Evolutionary conservation across 1,140 invertebrate species (phyloP).

Genomic region (Drosophila lini): DNA sequence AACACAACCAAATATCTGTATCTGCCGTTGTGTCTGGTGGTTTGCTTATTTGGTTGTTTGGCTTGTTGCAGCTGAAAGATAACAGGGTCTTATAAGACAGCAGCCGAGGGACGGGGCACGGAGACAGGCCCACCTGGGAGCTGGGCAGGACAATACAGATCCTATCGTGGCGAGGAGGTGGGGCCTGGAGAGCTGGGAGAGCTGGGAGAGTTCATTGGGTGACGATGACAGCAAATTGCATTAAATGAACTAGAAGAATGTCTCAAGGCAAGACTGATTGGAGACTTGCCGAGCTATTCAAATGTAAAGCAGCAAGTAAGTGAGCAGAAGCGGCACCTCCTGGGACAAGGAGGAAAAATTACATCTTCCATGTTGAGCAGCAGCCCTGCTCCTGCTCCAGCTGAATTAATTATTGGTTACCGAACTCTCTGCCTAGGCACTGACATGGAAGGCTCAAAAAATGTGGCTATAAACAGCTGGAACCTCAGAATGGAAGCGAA

Average conservation of each 20-base stretch:
- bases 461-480: neutral
- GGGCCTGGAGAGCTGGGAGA: too few species aligned
- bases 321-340: slow-evolving; percentile 14
- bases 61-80: slow-evolving; percentile 47
- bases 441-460: neutral
- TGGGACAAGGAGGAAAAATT: slow-evolving; percentile 3
- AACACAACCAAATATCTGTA: slow-evolving; percentile 18
- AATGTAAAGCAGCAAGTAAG: slow-evolving; percentile 22
- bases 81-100: slow-evolving; percentile 31
- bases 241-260: slow-evolving; percentile 55
- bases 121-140: slow-evolving; percentile 28
- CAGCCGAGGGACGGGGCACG: neutral
- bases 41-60: slow-evolving; percentile 39
- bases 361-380: neutral
- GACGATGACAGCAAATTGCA: slow-evolving; percentile 55
- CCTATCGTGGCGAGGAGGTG: neutral
- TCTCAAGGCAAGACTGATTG: slow-evolving; percentile 49
- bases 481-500: neutral
- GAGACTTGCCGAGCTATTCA: slow-evolving; percentile 30
- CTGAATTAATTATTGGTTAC: slow-evolving; percentile 3
- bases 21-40: slow-evolving; percentile 23
- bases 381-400: too few species aligned
- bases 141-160: slow-evolving; percentile 24
- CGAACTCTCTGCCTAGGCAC: too few species aligned
- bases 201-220: slow-evolving; percentile 34